phyloP scores from a whole-genome alignment of 2,113 vertebrate genomes.

The Podilymbus podiceps region DNA sequence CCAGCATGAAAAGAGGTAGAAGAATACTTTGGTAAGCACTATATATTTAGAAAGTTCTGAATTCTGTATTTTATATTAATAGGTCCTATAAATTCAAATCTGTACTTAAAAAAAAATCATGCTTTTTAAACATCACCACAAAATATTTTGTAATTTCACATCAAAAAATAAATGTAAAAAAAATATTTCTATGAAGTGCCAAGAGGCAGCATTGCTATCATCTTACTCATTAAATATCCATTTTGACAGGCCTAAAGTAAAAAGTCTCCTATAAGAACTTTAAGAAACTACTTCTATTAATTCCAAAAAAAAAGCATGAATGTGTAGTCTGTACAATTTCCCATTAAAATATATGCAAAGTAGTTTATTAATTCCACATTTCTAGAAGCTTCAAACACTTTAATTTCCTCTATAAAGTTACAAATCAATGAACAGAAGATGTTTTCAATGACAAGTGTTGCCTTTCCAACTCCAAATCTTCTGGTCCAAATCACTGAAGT shows the following conservation, averaged over 20 bases:
- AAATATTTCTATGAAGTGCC: neutral
- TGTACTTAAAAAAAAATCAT: neutral
- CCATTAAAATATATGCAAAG: neutral
- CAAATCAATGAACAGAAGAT: neutral
- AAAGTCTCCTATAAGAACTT: neutral
- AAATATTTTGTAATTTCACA: neutral
- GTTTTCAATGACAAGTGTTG: neutral
- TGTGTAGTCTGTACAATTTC: neutral
- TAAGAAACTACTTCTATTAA: neutral
- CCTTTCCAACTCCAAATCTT: neutral
- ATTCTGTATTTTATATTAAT: neutral
- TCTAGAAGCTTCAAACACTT: neutral
- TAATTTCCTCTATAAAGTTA: neutral
- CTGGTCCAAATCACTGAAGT: neutral
- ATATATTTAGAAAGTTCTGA: neutral
- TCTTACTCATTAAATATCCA: neutral
- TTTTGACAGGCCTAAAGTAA: neutral
- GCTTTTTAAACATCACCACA: neutral
- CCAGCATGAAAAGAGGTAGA: neutral
- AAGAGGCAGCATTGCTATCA: neutral
- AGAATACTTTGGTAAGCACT: neutral
- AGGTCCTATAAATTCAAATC: neutral
- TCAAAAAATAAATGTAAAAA: neutral
- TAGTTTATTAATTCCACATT: neutral
- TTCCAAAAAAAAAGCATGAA: neutral